phyloP scores from a whole-genome alignment of 2,797 vertebrate species.

The Pogoniulus pusillus region DNA sequence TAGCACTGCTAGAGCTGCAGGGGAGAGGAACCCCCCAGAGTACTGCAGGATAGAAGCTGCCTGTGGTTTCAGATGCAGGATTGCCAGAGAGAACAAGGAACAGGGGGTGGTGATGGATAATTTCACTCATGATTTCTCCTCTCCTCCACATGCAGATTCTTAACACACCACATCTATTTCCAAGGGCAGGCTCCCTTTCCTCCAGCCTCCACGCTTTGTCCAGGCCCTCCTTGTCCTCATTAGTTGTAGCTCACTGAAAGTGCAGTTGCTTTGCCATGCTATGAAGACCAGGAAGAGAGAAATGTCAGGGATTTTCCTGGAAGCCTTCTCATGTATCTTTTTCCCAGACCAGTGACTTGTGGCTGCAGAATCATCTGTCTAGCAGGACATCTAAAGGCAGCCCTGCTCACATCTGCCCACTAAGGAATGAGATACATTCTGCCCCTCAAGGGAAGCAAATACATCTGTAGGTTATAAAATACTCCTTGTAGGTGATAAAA shows the following conservation, averaged over 20 bases:
- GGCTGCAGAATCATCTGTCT: not conserved
- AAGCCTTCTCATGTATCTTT: not conserved
- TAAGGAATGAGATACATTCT: not conserved
- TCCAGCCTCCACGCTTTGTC: not conserved
- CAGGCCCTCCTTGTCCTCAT: not conserved
- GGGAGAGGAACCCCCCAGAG: not conserved
- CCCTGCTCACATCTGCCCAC: not conserved
- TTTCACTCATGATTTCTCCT: not conserved
- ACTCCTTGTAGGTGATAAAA: no score
- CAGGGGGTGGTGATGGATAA: not conserved
- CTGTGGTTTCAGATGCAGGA: not conserved
- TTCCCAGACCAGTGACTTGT: not conserved
- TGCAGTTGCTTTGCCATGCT: not conserved
- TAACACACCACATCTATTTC: not conserved
- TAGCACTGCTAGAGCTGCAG: not conserved
- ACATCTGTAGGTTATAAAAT: not conserved
- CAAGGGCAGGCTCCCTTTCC: not conserved
- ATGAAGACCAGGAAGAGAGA: not conserved
- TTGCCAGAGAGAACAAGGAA: not conserved
- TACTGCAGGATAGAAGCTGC: not conserved
- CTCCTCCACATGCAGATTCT: not conserved
- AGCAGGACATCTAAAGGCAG: not conserved
- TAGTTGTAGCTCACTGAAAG: not conserved
- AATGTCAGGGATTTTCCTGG: not conserved
- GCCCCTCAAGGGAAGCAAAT: not conserved